Evolutionary conservation across 2,797 vertebrate species (phyloP).

Genomic region (Mustela erminea): DNA sequence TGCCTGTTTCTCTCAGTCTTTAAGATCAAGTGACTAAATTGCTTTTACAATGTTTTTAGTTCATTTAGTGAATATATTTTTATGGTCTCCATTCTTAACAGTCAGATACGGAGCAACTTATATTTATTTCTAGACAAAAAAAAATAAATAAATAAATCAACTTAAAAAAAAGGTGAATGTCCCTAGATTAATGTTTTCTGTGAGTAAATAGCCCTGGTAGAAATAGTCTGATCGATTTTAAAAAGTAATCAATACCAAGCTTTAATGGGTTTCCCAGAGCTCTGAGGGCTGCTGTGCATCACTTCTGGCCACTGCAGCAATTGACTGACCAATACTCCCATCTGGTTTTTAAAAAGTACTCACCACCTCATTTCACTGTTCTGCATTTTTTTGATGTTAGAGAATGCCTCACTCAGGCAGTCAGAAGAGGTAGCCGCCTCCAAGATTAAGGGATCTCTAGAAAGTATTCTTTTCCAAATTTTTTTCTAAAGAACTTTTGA

Average conservation of each 20-base stretch:
- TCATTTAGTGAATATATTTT: not conserved
- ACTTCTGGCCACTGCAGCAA: not conserved
- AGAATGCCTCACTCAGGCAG: not conserved
- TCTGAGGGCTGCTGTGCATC: not conserved
- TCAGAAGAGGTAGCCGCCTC: not conserved
- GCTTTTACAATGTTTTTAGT: not conserved
- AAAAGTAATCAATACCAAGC: not conserved
- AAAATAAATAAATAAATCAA: not conserved
- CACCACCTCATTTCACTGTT: not conserved
- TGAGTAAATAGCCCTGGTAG: not conserved
- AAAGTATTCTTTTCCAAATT: not conserved
- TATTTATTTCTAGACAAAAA: constrained; percentile 31
- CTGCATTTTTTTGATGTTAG: not conserved
- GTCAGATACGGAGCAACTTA: not conserved
- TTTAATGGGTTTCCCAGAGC: not conserved
- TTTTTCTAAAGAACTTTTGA: constrained; percentile 15
- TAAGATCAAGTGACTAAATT: constrained; percentile 12
- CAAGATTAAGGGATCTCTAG: not conserved
- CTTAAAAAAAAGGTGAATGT: not conserved
- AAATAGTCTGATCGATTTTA: not conserved
- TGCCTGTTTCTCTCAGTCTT: not conserved
- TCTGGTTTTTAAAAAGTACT: not conserved
- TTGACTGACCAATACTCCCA: not conserved
- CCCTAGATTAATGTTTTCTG: not conserved
- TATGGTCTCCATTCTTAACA: not conserved